Evolutionary conservation across 1,140 invertebrate species (phyloP), one percentile per base, ranked within the genome.

Genomic region (Choristoneura fumiferana): DNA sequence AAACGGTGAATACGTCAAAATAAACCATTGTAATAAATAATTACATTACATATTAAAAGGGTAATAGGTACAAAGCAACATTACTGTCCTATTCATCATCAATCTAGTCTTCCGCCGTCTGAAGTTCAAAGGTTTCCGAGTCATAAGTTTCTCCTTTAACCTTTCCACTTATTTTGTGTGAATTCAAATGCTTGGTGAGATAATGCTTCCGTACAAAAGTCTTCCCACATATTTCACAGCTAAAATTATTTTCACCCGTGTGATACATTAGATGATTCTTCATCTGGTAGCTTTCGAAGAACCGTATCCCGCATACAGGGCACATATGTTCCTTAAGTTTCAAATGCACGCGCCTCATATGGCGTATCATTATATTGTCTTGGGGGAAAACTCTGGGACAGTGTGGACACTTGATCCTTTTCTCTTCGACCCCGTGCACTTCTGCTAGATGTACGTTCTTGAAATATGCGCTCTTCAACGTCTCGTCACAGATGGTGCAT

Each of bases 221-320:
- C 22, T 49, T 49, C 4, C 43, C 43, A 13, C 43, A 49, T n/a
- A 13, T 12, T 8, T 49, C 43, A 22, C 43, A 49, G 8, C 17
- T 33, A 8, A 29, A 49, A 10, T 49, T 18, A 15, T 49, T 49
- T 4, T 18, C 13, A 22, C 43, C 17, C n/a, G 43, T 49, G n/a
- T 49, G 43, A 17, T 5, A 17, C 18, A 29, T 49, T 1, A 49
- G 10, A 12, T 49, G 43, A 0, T 22, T 10, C 10, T 49, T 49
- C 43, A 22, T 49, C n/a, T 49, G 43, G 12, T 49, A 49, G 10
- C 43, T 49, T 6, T 49, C 43, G 43, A 49, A 49, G 18, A 49
- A 49, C 18, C n/a, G n/a, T 13, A 22, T 17, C 12, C 43, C 43
- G 4, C 43, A 49, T 6, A 49, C 10, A 5, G 43, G 43, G 5